Evolutionary conservation across 2,797 vertebrate genomes (phyloP).

Genomic region (Borostomias antarcticus): DNA sequence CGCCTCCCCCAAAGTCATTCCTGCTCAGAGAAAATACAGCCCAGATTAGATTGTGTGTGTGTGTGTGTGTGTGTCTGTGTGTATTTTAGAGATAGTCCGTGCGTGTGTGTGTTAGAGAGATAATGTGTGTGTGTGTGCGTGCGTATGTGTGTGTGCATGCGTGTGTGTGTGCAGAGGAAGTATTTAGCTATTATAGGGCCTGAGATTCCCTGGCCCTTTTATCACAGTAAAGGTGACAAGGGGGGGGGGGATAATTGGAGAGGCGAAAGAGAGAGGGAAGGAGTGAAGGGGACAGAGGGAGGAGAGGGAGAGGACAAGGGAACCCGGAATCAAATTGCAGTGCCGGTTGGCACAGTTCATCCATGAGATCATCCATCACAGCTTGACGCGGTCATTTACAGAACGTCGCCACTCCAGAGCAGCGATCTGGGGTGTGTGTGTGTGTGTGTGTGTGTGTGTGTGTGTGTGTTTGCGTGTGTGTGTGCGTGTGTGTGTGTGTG

Average conservation of each 20-base stretch:
- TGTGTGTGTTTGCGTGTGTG: neutral
- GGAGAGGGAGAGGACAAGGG: slow-evolving; percentile 23
- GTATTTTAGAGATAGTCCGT: slow-evolving; percentile 16
- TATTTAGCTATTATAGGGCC: neutral
- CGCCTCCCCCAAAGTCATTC: neutral
- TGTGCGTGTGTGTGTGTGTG: neutral
- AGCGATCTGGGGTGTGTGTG: neutral
- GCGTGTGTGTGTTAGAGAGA: slow-evolving; percentile 24
- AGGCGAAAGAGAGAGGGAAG: slow-evolving; percentile 4
- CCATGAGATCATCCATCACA: slow-evolving; percentile 39
- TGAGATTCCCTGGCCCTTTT: slow-evolving; percentile 16
- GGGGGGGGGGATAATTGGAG: slow-evolving; percentile 7
- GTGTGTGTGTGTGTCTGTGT: slow-evolving; percentile 25
- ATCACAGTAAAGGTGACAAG: slow-evolving; percentile 19
- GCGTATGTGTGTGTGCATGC: neutral
- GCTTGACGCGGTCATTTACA: slow-evolving; percentile 34
- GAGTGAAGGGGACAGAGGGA: slow-evolving; percentile 16
- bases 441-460: slow-evolving; percentile 8
- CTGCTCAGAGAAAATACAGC: neutral
- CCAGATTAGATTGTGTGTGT: slow-evolving; percentile 19
- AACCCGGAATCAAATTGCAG: slow-evolving; percentile 33
- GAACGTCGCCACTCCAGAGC: neutral
- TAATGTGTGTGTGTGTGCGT: neutral
- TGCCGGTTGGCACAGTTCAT: slow-evolving; percentile 39
- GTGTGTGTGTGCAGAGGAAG: neutral